These are phyloP conservation scores for Torymus texanus DNA, from an alignment of 2,888 invertebrate species.

Conservation along the genomic window DNA sequence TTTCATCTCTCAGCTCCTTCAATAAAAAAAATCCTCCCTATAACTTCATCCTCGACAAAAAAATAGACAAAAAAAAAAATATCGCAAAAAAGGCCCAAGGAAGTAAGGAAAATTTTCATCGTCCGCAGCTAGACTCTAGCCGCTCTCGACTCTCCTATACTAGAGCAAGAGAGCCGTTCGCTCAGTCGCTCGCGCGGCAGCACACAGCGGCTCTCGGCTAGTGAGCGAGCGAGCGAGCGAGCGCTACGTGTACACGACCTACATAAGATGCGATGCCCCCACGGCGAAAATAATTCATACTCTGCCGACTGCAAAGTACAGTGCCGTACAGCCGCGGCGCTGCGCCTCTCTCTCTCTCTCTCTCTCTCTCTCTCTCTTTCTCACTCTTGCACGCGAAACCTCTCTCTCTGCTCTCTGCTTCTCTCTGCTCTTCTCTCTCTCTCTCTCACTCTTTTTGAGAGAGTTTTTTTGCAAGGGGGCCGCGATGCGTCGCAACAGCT, in stretches of 20 bases:
- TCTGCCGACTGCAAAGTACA: slow-evolving; percentile 62
- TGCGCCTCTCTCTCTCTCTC: not conserved
- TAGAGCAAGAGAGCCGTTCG: slow-evolving; percentile 3
- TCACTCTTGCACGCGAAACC: not conserved
- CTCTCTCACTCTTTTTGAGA: no score
- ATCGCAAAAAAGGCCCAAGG: not conserved
- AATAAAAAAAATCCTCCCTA: not conserved
- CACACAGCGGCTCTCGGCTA: slow-evolving; percentile 23
- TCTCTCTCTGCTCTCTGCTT: not conserved
- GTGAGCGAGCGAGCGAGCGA: slow-evolving; percentile 17
- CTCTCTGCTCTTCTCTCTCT: not conserved
- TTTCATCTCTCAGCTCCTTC: no score
- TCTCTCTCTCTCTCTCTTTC: not conserved
- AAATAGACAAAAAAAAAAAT: not conserved
- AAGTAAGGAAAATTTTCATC: slow-evolving; percentile 29
- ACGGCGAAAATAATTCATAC: slow-evolving; percentile 75
- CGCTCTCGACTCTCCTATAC: not conserved
- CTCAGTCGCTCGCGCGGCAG: slow-evolving; percentile 15
- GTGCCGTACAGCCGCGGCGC: slow-evolving; percentile 51
- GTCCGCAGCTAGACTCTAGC: not conserved
- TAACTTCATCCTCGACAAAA: not conserved
- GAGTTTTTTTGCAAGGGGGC: no score
- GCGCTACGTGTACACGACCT: slow-evolving; percentile 74
- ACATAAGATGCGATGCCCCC: slow-evolving; percentile 76
- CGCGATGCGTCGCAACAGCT: slow-evolving; percentile 4